Conservation (phyloP, 2,888 invertebrate genomes). For the Ectemnius cavifrons region DNA sequence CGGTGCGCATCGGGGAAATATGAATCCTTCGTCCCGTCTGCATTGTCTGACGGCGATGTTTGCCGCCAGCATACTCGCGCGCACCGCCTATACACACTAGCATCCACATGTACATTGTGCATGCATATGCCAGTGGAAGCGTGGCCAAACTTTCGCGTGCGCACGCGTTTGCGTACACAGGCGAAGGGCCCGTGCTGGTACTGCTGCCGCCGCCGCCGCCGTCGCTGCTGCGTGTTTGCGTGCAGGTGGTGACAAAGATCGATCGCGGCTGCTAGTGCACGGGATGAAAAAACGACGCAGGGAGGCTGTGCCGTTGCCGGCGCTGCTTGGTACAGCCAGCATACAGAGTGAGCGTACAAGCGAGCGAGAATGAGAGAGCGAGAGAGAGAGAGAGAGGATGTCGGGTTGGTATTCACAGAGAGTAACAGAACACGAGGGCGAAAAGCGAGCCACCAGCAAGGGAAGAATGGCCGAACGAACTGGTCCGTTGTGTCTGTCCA, state of each 20-base stretch:
- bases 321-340: not conserved
- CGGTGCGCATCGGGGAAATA: conserved; percentile 56
- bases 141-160: conserved; percentile 19
- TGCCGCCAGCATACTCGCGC: conserved; percentile 31
- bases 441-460: too few relatives aligned
- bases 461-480: conserved; percentile 31
- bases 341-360: not conserved
- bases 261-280: conserved; percentile 50
- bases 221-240: conserved; percentile 27
- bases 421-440: too few relatives aligned
- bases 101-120: too few relatives aligned
- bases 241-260: conserved; percentile 62
- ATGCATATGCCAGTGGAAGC: conserved; percentile 22
- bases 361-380: conserved; percentile 8
- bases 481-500: conserved; percentile 28
- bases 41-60: conserved; percentile 56
- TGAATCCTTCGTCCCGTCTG: conserved; percentile 59
- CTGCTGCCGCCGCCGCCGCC: not conserved
- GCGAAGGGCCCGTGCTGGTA: conserved; percentile 14
- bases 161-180: conserved; percentile 24
- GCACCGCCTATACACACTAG: too few relatives aligned
- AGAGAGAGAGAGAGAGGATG: not conserved
- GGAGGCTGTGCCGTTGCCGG: conserved; percentile 2
- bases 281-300: conserved; percentile 35
- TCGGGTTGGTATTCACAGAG: too few relatives aligned